phyloP scores from a whole-genome alignment of 1,140 invertebrate genomes.

The Drosophila sechellia region DNA sequence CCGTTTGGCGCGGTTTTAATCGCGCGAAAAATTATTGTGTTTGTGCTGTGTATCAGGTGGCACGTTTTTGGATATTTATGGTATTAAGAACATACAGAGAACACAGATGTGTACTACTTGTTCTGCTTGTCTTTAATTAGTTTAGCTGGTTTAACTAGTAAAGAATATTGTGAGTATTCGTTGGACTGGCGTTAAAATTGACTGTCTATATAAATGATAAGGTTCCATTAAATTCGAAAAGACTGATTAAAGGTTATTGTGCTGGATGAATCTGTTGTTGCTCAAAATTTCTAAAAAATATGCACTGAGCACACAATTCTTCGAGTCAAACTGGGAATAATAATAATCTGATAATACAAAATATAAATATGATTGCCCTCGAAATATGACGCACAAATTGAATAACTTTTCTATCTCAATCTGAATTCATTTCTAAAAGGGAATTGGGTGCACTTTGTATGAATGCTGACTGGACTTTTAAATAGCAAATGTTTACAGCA shows the following conservation, averaged over 20 bases:
- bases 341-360: background rate
- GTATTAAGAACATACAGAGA: too few species aligned
- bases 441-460: background rate
- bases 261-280: background rate
- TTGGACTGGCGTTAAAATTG: background rate
- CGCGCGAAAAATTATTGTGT: background rate
- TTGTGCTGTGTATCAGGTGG: background rate
- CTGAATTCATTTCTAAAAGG: background rate
- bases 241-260: constrained; percentile 12
- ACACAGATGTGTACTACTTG: too few species aligned
- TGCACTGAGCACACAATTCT: background rate
- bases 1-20: constrained; percentile 14
- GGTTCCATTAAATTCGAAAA: background rate
- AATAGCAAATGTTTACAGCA: too few species aligned
- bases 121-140: too few species aligned
- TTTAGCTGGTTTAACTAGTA: too few species aligned
- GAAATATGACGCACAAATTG: too few species aligned
- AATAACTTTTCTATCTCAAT: background rate
- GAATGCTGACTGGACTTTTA: background rate
- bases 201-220: background rate
- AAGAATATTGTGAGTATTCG: background rate
- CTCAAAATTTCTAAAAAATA: constrained; percentile 1
- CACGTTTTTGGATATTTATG: background rate
- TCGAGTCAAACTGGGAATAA: background rate
- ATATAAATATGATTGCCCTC: background rate